These are phyloP conservation scores for Ctenoplectra terminalis DNA, from an alignment of 1,140 invertebrate genomes.

Conservation along the genomic window DNA sequence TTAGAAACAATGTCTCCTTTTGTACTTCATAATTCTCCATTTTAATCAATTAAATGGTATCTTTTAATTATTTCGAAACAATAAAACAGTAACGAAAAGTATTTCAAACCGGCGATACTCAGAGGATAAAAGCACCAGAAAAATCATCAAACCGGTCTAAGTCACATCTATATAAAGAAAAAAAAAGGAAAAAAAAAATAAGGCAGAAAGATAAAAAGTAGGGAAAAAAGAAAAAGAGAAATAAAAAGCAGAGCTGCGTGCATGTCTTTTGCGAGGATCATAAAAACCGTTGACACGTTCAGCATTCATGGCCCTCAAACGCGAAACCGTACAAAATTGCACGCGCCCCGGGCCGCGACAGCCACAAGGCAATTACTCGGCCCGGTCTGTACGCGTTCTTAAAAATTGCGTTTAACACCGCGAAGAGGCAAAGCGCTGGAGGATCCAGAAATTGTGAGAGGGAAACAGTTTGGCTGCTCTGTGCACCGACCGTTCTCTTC, in stretches of 20 bases:
- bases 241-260: not conserved
- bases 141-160: not conserved
- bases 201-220: not conserved
- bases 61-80: not conserved
- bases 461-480: slow-evolving; percentile 38
- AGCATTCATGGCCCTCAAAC: slow-evolving; percentile 13
- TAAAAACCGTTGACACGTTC: slow-evolving; percentile 47
- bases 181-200: not conserved
- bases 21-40: not conserved
- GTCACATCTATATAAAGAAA: not conserved
- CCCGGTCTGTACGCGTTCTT: slow-evolving; percentile 41
- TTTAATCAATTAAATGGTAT: not conserved
- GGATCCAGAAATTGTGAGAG: slow-evolving; percentile 53
- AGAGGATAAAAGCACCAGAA: not conserved
- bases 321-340: slow-evolving; percentile 22
- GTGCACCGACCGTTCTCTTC: slow-evolving; percentile 24
- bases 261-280: not conserved
- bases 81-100: no score
- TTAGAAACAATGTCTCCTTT: not conserved
- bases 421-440: slow-evolving; percentile 13
- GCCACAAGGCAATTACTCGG: slow-evolving; percentile 49
- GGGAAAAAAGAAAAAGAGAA: not conserved
- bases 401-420: slow-evolving; percentile 56
- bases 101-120: not conserved
- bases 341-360: not conserved